Evolutionary conservation across 2,888 invertebrate species (phyloP).

Genomic region (Apomyelois bistriatella): DNA sequence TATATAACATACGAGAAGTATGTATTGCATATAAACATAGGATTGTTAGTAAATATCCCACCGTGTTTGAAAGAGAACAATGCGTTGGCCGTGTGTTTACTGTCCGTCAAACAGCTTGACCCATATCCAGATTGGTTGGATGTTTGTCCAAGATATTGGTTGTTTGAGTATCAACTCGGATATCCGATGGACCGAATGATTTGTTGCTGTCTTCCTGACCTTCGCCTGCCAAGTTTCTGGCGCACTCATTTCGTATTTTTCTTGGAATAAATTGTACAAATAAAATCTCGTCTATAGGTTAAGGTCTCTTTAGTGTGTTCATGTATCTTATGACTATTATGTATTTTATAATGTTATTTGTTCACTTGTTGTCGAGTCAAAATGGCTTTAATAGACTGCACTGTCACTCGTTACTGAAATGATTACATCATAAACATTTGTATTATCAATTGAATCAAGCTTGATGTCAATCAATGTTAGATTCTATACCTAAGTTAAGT

Average conservation of each 20-base stretch:
- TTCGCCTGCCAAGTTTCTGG: constrained; percentile 13
- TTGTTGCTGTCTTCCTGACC: constrained; percentile 19
- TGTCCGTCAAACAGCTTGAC: constrained; percentile 20
- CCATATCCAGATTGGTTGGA: constrained; percentile 20
- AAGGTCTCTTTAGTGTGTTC: background rate
- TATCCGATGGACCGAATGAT: constrained; percentile 18
- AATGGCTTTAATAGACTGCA: too few species aligned
- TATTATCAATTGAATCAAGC: too few species aligned
- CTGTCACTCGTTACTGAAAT: too few species aligned
- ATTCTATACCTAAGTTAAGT: too few species aligned
- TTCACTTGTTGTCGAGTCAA: too few species aligned
- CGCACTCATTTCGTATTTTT: background rate
- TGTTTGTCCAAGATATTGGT: constrained; percentile 14
- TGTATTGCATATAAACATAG: constrained; percentile 39
- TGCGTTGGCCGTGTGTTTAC: constrained; percentile 38
- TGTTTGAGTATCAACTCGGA: constrained; percentile 16
- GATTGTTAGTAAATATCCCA: constrained; percentile 57
- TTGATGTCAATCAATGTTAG: too few species aligned
- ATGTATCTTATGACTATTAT: too few species aligned
- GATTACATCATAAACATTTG: too few species aligned
- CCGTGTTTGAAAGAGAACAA: constrained; percentile 50
- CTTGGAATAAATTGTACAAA: constrained; percentile 1
- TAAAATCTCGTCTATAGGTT: constrained; percentile 1
- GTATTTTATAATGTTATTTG: too few species aligned
- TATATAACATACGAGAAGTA: constrained; percentile 30